Evolutionary conservation across 2,888 invertebrate genomes (phyloP).

Genomic region (Trilocha varians): DNA sequence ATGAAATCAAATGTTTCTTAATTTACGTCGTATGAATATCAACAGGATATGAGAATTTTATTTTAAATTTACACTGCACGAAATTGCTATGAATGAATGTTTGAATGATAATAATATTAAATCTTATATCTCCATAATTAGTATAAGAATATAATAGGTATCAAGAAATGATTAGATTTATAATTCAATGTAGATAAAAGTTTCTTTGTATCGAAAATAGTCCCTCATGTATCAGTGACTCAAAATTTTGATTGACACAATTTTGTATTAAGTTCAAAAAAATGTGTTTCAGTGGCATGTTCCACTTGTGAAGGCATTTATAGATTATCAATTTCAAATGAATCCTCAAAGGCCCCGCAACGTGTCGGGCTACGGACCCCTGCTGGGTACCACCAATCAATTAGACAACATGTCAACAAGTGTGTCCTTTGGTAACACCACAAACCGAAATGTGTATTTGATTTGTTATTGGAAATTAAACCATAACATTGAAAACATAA

Average conservation of each 20-base stretch:
- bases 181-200: too few species aligned
- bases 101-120: too few species aligned
- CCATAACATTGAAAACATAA: constrained; percentile 50
- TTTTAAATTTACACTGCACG: too few species aligned
- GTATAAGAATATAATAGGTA: too few species aligned
- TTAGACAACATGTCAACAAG: constrained; percentile 74
- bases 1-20: too few species aligned
- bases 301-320: constrained; percentile 62
- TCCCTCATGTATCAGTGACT: neutral
- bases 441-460: constrained; percentile 32
- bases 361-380: constrained; percentile 59
- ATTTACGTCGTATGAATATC: too few species aligned
- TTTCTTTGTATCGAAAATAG: neutral
- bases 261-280: constrained; percentile 33
- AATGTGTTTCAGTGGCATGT: constrained; percentile 62
- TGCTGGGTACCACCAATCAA: constrained; percentile 69
- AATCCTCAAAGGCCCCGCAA: constrained; percentile 66
- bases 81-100: too few species aligned
- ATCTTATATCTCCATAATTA: too few species aligned
- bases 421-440: constrained; percentile 63
- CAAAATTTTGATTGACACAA: constrained; percentile 30
- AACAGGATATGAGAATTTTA: too few species aligned
- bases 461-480: constrained; percentile 39
- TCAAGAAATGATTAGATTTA: too few species aligned
- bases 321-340: constrained; percentile 69